phyloP scores from a whole-genome alignment of 2,113 vertebrate genomes.

The Stegostoma tigrinum region DNA sequence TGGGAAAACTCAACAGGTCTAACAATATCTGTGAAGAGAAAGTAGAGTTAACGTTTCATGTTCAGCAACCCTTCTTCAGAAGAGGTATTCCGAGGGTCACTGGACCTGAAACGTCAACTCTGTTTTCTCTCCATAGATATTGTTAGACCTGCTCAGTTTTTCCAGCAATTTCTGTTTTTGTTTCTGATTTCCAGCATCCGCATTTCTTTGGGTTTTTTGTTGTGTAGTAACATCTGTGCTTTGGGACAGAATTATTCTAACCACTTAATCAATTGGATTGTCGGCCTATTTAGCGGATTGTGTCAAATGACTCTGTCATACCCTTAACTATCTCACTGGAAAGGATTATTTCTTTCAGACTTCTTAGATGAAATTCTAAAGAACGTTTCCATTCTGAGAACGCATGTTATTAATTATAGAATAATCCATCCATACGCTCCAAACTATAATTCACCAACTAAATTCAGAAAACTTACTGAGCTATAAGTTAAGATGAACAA shows the following conservation, averaged over 20 bases:
- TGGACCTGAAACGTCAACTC: too few relatives aligned
- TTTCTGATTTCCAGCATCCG: too few relatives aligned
- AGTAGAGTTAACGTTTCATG: too few relatives aligned
- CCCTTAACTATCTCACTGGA: not conserved
- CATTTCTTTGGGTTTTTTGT: too few relatives aligned
- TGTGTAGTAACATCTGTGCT: not conserved
- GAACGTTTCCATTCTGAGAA: not conserved
- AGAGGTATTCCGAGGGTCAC: too few relatives aligned
- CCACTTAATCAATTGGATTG: not conserved
- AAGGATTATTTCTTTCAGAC: not conserved
- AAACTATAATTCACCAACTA: not conserved
- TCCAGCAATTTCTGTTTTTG: too few relatives aligned
- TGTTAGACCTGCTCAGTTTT: too few relatives aligned
- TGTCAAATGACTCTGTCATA: not conserved
- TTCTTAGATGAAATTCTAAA: not conserved
- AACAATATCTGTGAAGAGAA: too few relatives aligned
- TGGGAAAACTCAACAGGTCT: too few relatives aligned
- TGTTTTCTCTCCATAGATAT: too few relatives aligned
- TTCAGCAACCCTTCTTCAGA: too few relatives aligned
- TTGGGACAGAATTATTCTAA: not conserved
- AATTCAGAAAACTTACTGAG: not conserved
- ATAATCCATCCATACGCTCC: not conserved
- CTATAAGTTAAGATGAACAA: not conserved
- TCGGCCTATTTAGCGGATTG: not conserved
- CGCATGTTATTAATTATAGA: not conserved